phyloP scores from a whole-genome alignment of 1,140 invertebrate genomes.

The Adelges cooleyi region DNA sequence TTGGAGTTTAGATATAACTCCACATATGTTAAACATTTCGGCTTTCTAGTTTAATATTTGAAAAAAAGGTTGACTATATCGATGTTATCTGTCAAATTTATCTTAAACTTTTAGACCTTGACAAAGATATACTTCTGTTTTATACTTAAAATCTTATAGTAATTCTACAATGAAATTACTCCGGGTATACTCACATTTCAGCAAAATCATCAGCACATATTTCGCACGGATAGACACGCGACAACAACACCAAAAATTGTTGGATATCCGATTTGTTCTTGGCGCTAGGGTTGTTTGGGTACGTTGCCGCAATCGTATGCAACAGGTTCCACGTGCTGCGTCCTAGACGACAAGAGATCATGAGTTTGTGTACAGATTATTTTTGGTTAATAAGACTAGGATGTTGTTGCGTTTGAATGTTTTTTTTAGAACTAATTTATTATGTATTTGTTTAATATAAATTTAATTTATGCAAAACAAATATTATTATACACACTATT shows the following conservation, averaged over 20 bases:
- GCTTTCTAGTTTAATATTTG: too few relatives aligned
- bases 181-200: conserved; percentile 57
- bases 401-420: not conserved
- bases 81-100: too few relatives aligned
- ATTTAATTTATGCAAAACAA: too few relatives aligned
- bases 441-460: not conserved
- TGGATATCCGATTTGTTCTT: conserved; percentile 63
- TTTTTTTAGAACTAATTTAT: not conserved
- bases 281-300: conserved; percentile 73
- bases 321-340: conserved; percentile 80
- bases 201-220: conserved; percentile 83
- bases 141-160: too few relatives aligned
- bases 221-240: conserved; percentile 90
- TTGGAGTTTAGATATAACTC: too few relatives aligned
- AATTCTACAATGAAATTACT: too few relatives aligned
- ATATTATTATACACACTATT: too few relatives aligned
- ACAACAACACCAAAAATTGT: conserved; percentile 72
- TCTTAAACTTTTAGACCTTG: too few relatives aligned
- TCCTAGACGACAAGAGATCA: conserved; percentile 46
- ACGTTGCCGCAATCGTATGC: conserved; percentile 94
- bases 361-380: too few relatives aligned
- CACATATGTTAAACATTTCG: too few relatives aligned
- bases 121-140: too few relatives aligned
- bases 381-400: not conserved
- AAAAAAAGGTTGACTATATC: too few relatives aligned